Percentiles rank a stretch among this genome's conserved stretches.
Conservation (phyloP, 2,113 vertebrate species). For the Patagioenas fasciata region DNA sequence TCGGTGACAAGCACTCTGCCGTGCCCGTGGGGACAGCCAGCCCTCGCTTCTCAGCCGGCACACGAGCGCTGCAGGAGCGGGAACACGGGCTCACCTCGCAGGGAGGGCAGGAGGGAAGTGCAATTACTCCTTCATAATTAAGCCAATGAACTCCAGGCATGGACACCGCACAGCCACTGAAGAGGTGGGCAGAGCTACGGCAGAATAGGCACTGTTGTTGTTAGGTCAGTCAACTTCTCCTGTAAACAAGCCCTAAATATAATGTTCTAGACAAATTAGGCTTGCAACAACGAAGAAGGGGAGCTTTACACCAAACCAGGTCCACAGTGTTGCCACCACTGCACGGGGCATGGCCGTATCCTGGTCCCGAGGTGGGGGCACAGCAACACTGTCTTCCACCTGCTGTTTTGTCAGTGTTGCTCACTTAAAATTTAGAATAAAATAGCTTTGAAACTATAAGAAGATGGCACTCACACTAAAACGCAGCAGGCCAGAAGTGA, state of each 20-base stretch:
- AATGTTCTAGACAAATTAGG: neutral
- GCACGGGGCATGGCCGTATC: neutral
- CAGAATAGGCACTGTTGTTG: neutral
- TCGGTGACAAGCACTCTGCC: neutral
- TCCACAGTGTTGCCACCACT: neutral
- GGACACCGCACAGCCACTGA: neutral
- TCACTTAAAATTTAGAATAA: neutral
- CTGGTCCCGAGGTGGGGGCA: neutral
- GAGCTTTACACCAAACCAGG: neutral
- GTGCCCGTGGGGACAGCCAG: neutral
- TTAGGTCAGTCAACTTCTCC: neutral
- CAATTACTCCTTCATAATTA: neutral
- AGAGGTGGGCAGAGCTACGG: neutral
- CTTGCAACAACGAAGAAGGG: neutral
- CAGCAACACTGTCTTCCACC: neutral
- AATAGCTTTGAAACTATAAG: neutral
- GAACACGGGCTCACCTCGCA: neutral
- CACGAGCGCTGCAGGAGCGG: accelerated
- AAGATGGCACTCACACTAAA: neutral
- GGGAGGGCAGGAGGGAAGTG: neutral
- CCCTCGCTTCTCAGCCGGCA: neutral
- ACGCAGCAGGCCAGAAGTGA: neutral
- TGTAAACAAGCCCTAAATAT: neutral
- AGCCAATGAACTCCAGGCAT: accelerated
- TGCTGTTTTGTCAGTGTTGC: neutral